Base-by-base conservation (phyloP, 2,113 vertebrate genomes). In the Tamias sibiricus region DNA sequence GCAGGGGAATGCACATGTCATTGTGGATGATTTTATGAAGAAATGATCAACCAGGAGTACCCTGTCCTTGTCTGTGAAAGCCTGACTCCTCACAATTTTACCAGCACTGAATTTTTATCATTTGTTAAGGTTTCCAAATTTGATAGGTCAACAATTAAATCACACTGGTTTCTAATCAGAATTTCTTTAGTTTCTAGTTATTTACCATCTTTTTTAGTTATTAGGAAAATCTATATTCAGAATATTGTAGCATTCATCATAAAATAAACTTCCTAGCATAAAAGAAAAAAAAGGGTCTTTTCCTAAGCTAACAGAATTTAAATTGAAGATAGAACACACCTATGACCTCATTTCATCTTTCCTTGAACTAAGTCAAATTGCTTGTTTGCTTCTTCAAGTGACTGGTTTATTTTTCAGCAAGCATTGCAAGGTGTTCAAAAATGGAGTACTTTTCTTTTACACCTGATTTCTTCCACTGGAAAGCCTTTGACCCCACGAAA, bases 401-500 rank as follows among this genome's bases (percentile, higher is more conserved):
- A 79, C 28, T 68, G 62, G 79, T 80, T 92, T 89, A 52, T 76
- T 90, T 97, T 96, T 95, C 44, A 95, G 47, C 20, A 86, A 82
- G 75, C 88, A 32, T 91, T 91, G 32, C 64, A 96, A 94, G 71
- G 74, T 92, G 71, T 87, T 94, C 54, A 81, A 82, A 95, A 93
- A 86, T 13, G 4, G 32, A 90, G 19, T 62, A 17, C 12, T 96
- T 49, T 96, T 91, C 72, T 88, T 94, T 97, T 88, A 96, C 72
- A 96, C 71, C 83, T 96, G 89, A 96, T 84, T 96, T 97, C 89
- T 89, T 81, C 52, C 30, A 95, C 75, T 76, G 32, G 94, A 93
- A 93, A 91, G 37, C 57, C 86, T 97, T 90, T 95, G 96, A 97
- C 83, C 75, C 81, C 35, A 42, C 49, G 83, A 90, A 97, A 97